A percentile compares a stretch with the other conserved stretches of the same genome.
Conservation (phyloP, 2,797 vertebrate genomes). For the Poliocrania exsul region DNA sequence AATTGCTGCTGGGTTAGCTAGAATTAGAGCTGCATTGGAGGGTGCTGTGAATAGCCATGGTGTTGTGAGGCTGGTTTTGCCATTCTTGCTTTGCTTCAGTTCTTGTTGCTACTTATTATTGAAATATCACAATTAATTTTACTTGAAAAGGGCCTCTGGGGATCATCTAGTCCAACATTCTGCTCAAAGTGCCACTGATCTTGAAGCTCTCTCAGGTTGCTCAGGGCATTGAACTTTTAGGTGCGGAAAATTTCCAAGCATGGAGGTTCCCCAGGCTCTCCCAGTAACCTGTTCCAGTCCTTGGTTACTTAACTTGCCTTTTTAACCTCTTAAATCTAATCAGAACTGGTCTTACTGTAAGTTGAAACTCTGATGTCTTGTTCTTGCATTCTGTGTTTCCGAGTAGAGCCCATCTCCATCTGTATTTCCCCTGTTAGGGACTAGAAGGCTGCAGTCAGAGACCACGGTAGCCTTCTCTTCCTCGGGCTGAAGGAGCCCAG, state of each 20-base stretch:
- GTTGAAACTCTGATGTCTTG: background rate
- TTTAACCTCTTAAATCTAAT: background rate
- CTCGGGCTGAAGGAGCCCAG: background rate
- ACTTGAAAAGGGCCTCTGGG: background rate
- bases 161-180: background rate
- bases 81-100: background rate
- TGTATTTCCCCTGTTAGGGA: rapidly evolving
- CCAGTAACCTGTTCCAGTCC: background rate
- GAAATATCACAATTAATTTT: background rate
- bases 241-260: background rate
- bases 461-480: background rate
- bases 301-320: background rate
- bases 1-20: background rate
- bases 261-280: background rate
- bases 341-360: background rate
- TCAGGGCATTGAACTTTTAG: background rate
- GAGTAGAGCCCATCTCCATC: background rate
- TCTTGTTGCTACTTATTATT: background rate
- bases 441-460: background rate
- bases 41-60: background rate
- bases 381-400: background rate
- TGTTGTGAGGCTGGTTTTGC: background rate
- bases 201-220: background rate
- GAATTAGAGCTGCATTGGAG: background rate
- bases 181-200: background rate